phyloP scores from a whole-genome alignment of 2,888 invertebrate genomes.

The Leuctra nigra region DNA sequence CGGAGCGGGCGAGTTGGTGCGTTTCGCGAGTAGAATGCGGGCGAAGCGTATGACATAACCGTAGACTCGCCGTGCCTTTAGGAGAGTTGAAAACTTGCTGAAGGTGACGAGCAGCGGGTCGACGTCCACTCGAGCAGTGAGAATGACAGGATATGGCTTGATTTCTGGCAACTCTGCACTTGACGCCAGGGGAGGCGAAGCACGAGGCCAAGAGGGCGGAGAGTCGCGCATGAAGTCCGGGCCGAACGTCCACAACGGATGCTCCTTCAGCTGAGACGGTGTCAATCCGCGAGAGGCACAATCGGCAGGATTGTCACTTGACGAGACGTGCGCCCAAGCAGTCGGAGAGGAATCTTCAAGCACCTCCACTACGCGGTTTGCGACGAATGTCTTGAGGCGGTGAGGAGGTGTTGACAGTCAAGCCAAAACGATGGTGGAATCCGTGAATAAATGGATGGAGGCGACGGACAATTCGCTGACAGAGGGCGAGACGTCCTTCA shows the following conservation, averaged over 20 bases:
- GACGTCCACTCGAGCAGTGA: neutral
- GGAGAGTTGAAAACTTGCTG: neutral
- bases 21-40: neutral
- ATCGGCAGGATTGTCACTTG: slow-evolving; percentile 34
- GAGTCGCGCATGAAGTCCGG: slow-evolving; percentile 15
- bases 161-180: neutral
- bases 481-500: neutral
- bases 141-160: neutral
- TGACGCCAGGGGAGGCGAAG: neutral
- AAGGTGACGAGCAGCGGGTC: neutral
- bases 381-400: slow-evolving; percentile 30
- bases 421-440: slow-evolving; percentile 31
- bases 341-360: slow-evolving; percentile 31
- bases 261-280: slow-evolving; percentile 24
- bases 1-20: too few relatives aligned
- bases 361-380: slow-evolving; percentile 33
- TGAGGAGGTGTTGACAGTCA: slow-evolving; percentile 31
- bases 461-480: slow-evolving; percentile 26
- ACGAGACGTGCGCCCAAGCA: slow-evolving; percentile 33
- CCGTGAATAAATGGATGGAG: slow-evolving; percentile 25
- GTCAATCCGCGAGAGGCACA: slow-evolving; percentile 33
- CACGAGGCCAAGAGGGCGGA: neutral
- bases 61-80: neutral
- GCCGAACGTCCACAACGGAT: slow-evolving; percentile 32
- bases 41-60: neutral